Evolutionary conservation across 1,140 invertebrate genomes (phyloP).

Genomic region (Cheumatopsyche charites): DNA sequence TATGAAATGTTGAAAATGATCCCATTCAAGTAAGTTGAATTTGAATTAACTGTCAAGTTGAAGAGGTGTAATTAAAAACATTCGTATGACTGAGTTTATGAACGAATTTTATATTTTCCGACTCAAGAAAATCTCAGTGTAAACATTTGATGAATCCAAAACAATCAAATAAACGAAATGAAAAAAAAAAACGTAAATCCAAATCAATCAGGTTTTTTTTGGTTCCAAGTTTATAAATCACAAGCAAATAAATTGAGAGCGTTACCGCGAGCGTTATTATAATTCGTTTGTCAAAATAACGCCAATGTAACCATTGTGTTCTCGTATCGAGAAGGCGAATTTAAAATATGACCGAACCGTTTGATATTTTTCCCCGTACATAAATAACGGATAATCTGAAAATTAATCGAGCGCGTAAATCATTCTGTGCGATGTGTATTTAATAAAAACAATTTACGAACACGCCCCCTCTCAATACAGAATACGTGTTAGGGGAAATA

Average conservation of each 20-base stretch:
- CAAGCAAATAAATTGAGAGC: conserved; percentile 1
- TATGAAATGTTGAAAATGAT: too few species aligned
- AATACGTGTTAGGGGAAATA: too few species aligned
- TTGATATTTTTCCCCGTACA: conserved; percentile 34
- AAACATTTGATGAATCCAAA: too few species aligned
- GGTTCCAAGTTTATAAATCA: background rate
- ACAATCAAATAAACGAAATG: too few species aligned
- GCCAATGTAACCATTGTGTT: background rate
- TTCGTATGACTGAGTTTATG: too few species aligned
- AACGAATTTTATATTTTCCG: too few species aligned
- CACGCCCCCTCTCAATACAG: conserved; percentile 1
- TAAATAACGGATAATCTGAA: conserved; percentile 38
- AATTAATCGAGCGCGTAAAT: conserved; percentile 37
- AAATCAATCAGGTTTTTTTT: too few species aligned
- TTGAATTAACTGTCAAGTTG: too few species aligned
- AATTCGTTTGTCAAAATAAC: conserved; percentile 9
- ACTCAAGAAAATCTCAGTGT: too few species aligned
- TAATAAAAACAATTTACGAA: conserved; percentile 1
- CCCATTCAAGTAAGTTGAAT: too few species aligned
- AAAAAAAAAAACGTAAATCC: too few species aligned
- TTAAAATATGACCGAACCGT: conserved; percentile 35
- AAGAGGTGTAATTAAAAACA: too few species aligned
- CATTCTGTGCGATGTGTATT: conserved; percentile 24
- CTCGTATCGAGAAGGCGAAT: conserved; percentile 13
- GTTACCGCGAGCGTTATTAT: conserved; percentile 4